These are phyloP conservation scores for Pantelozetes paolii DNA, from an alignment of 2,888 invertebrate genomes.

Conservation along the genomic window DNA sequence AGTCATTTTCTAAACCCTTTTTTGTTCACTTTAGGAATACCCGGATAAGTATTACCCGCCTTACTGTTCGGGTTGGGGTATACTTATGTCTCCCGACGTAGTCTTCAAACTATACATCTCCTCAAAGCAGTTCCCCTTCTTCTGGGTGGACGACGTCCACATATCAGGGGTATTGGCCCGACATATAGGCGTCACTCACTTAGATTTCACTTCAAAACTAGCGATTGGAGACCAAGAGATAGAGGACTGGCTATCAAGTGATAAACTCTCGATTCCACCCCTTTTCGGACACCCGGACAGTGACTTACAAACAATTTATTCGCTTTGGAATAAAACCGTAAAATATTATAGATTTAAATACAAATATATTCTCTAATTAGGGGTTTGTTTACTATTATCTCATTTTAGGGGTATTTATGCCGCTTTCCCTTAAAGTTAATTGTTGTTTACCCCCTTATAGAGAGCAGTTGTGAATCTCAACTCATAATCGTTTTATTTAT, in stretches of 20 bases:
- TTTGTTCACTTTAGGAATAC: conserved; percentile 50
- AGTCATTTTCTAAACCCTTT: neutral
- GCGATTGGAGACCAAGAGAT: conserved; percentile 44
- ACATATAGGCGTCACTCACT: conserved; percentile 46
- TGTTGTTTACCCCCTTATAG: too few species aligned
- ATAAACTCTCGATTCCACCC: conserved; percentile 44
- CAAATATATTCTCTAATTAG: conserved; percentile 4
- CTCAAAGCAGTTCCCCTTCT: conserved; percentile 51
- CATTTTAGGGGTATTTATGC: too few species aligned
- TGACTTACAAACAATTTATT: conserved; percentile 44
- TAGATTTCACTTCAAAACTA: conserved; percentile 46
- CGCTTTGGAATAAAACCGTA: conserved; percentile 47
- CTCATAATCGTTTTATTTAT: too few species aligned
- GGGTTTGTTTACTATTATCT: neutral
- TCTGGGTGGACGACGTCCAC: conserved; percentile 57
- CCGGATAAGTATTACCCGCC: conserved; percentile 52
- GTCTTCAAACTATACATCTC: conserved; percentile 48
- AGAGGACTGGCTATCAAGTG: conserved; percentile 45
- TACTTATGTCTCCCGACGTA: conserved; percentile 52
- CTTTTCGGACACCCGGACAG: conserved; percentile 46
- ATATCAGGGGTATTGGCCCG: conserved; percentile 52
- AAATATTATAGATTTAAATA: conserved; percentile 45
- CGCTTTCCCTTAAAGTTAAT: too few species aligned
- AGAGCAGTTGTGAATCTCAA: too few species aligned
- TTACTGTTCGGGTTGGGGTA: conserved; percentile 56